Base-by-base conservation (phyloP, 1,140 invertebrate species). In the Cydia fagiglandana region DNA sequence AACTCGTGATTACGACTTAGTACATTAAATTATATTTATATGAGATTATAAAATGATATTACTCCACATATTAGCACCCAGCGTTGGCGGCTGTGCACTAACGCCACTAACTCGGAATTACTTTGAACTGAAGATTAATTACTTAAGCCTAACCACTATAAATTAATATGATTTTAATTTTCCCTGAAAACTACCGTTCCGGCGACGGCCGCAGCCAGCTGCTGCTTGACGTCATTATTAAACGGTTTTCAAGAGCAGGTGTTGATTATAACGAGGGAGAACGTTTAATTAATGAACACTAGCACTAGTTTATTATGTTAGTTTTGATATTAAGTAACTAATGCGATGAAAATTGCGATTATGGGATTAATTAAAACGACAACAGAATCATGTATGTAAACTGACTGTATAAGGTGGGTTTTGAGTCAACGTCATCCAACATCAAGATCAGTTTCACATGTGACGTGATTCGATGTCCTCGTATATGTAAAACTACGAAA, bases 221-320 rank as follows among this genome's bases (percentile, higher is more conserved):
- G 89, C 84, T 86, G 78, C 84, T 80, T 85, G 88, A 88, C 88
- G 88, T 86, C 86, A 91, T 91, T 91, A 91, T 91, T 90, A 91
- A 91, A 86, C 78, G 87, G 86, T 90, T 91, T 91, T 88, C 89
- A 89, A 88, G 87, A 88, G 83, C 91, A 93, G 91, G 91, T 91
- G 90, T 86, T 89, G 88, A 88, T 92, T 86, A 89, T 91, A 91
- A 92, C 89, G 82, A 87, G 85, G 86, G 87, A 82, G 83, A 90
- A 88, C 78, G 80, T 88, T 91, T 91, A 91, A 91, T 93, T 91
- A 93, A 93, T 91, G 84, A 92, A 92, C 88, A 90, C 79, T 79
- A 84, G 74, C 66, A 17, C 66, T 77, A 75, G 75, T 76, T 80
- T 77, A 75, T 77, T 75, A 76, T 53, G 74, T 78, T 76, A 47